Evolutionary conservation across 1,140 invertebrate species (phyloP), one percentile per base, ranked within the genome.

Genomic region (Copidosoma floridanum): DNA sequence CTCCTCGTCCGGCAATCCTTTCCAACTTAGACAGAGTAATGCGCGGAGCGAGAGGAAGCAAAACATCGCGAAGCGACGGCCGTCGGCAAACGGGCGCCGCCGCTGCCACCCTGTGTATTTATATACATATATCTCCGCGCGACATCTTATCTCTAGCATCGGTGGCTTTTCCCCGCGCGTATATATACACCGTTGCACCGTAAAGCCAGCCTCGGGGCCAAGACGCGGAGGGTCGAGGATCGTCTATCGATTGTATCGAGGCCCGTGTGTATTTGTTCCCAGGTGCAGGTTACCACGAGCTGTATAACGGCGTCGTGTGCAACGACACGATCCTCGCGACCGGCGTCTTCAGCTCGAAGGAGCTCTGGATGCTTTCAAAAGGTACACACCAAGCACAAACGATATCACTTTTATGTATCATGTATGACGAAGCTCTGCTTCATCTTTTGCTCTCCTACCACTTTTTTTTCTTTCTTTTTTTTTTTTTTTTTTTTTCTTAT

Each of bases 281-380:
- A 81, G 80, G 86, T 89, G 78, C 88, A 94, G 92, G 91, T 82
- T 94, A 91, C 84, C 94, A 98, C 85, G 96, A 97, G 87, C 93
- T 93, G 69, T 95, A 96, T 85, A 97, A 96, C 82, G 94, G 94
- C 76, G 94, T 98, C 74, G 90, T 96, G 79, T 95, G 93, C 86
- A 97, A 97, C 86, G 94, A 97, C 85, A 97, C 95, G 77, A 97
- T 98, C 82, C 86, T 97, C 85, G 94, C 95, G 70, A 98, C 95
- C 69, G 96, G 95, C 78, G 95, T 98, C 75, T 98, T 98, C 87
- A 96, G 94, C 74, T 97, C 96, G 65, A 93, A 95, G 84, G 95
- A 98, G 86, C 86, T 98, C 73, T 96, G 93, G 92, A 92, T 92
- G 81, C 86, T 96, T 78, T 95, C 93, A 73, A 95, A 94, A 93